These are phyloP conservation scores for Brachypteracias leptosomus DNA, from an alignment of 2,113 vertebrate genomes.

Conservation along the genomic window DNA sequence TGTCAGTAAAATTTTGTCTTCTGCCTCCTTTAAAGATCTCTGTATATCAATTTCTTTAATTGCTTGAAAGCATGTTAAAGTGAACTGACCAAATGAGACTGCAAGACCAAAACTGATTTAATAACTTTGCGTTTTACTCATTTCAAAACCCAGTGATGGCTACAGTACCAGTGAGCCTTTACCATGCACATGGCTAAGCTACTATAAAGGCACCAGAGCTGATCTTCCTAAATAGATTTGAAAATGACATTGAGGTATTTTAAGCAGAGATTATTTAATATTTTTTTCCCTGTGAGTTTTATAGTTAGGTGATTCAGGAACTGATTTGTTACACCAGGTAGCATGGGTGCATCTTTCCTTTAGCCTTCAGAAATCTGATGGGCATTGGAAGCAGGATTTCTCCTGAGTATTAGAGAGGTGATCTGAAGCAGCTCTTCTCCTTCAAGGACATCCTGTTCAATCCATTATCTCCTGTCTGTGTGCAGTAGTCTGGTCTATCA, in stretches of 20 bases:
- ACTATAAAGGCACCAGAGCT: slow-evolving; percentile 68
- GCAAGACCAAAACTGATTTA: slow-evolving; percentile 61
- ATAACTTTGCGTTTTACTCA: slow-evolving; percentile 55
- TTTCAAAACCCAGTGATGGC: slow-evolving; percentile 45
- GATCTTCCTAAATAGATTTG: slow-evolving; percentile 64
- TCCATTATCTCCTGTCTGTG: slow-evolving; percentile 54
- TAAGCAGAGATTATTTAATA: slow-evolving; percentile 63
- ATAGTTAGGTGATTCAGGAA: slow-evolving; percentile 50
- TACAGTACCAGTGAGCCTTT: slow-evolving; percentile 34
- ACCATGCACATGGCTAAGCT: slow-evolving; percentile 58
- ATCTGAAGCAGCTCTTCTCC: slow-evolving; percentile 51
- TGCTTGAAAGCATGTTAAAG: slow-evolving; percentile 13
- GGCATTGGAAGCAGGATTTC: slow-evolving; percentile 11
- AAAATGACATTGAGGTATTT: slow-evolving; percentile 68
- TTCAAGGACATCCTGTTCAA: slow-evolving; percentile 66
- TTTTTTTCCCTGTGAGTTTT: slow-evolving; percentile 47
- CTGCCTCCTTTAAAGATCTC: slow-evolving; percentile 4
- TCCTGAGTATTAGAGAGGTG: slow-evolving; percentile 45
- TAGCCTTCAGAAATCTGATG: slow-evolving; percentile 16
- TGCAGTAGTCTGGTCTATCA: slow-evolving; percentile 53
- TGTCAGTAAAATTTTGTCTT: neutral
- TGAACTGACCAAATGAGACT: neutral
- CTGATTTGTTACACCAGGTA: slow-evolving; percentile 66
- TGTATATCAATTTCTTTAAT: slow-evolving; percentile 44
- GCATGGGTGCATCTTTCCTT: slow-evolving; percentile 25